Evolutionary conservation across 2,888 invertebrate species (phyloP), one percentile per base, ranked within the genome.

Genomic region (Chironomus riparius): DNA sequence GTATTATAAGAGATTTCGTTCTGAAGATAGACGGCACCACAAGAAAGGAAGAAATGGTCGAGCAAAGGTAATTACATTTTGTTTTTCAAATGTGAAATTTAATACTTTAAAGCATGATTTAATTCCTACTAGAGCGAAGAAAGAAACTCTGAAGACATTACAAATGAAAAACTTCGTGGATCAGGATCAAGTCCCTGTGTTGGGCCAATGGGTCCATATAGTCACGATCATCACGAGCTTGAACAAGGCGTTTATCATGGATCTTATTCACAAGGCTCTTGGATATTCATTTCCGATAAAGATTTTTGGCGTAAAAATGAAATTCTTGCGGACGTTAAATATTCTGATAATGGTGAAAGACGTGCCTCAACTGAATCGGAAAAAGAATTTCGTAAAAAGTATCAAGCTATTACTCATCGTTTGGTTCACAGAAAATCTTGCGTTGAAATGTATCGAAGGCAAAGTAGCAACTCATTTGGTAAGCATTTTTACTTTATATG

Each of bases 351-450:
- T 79, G 83, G 84, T 70, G 85, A 85, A 72, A 84, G 88, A 47
- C 83, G 88, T 76, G 87, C 87, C 61, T 89, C 89, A 0, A 93
- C 95, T 0, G 91, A 92, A 77, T 95, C 94, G 0, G 96, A 96
- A 82, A 89, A 90, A 78, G 92, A 92, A 79, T 96, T 96, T 83
- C 89, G 91, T 80, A 91, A 92, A 81, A 89, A 91, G 79, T 95
- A 94, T 81, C 93, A 94, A 80, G 92, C 93, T 21, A 89, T 94
- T 77, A 92, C 94, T 3, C 95, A 95, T 83, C 88, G 95, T 76
- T 90, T 96, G 85, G 93, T 95, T 0, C 95, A 96, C 83, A 87
- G 95, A 76, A 92, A 94, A 82, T 94, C 94, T 72, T 94, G 94
- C 81, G 89, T 94, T 74, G 95, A 96, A 83, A 92, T 95, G 89